Conservation (phyloP, 2,113 vertebrate genomes). For the Galemys pyrenaicus region DNA sequence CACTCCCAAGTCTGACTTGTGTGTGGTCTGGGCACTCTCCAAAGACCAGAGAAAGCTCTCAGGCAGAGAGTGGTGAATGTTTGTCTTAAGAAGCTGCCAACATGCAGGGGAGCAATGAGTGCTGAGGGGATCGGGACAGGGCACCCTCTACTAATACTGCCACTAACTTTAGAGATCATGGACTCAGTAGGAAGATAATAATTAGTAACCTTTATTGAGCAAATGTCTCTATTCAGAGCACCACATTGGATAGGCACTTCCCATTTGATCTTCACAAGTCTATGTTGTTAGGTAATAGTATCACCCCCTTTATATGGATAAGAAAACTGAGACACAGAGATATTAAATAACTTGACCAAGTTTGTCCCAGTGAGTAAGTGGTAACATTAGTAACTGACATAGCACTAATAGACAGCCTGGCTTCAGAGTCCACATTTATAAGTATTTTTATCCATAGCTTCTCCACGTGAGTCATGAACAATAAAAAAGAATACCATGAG, state of each 20-base stretch:
- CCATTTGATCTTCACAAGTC: background rate
- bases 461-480: slow-evolving; percentile 1
- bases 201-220: background rate
- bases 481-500: background rate
- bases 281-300: background rate
- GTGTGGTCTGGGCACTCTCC: background rate
- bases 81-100: background rate
- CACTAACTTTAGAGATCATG: background rate
- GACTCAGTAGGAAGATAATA: background rate
- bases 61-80: background rate
- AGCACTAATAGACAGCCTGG: background rate
- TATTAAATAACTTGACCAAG: background rate
- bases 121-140: background rate
- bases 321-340: background rate
- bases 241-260: background rate
- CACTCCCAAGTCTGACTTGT: background rate
- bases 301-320: background rate
- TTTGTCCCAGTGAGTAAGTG: background rate
- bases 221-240: background rate
- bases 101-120: background rate
- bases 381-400: background rate
- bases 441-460: background rate
- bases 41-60: background rate
- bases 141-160: background rate
- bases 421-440: background rate